Percentiles rank a stretch among this genome's conserved stretches.
Evolutionary conservation across 2,888 invertebrate species (phyloP).

Genomic region (Melieria crassipennis): DNA sequence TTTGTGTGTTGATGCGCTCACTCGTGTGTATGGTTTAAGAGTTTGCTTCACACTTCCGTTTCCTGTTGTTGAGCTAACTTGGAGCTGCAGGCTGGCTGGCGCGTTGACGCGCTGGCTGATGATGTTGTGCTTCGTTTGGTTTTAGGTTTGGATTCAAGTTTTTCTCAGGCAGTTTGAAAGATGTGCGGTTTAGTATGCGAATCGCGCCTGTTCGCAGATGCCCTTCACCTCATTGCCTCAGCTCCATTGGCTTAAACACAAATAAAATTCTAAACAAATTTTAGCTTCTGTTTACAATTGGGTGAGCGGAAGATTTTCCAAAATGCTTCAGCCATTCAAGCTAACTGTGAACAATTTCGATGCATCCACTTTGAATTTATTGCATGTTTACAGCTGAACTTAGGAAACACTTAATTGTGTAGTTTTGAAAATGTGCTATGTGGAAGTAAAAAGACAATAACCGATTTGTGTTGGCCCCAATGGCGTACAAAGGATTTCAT

Average conservation of each 20-base stretch:
- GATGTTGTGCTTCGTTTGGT: neutral
- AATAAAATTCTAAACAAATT: conserved; percentile 10
- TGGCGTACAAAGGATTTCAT: too few species aligned
- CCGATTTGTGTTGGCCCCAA: too few species aligned
- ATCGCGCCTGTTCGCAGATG: too few species aligned
- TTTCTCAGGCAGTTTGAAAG: neutral
- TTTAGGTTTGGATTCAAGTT: neutral
- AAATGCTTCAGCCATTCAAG: too few species aligned
- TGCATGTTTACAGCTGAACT: too few species aligned
- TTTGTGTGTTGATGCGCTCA: neutral
- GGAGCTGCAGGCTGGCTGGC: neutral
- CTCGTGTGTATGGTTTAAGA: conserved; percentile 37
- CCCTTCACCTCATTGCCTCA: neutral
- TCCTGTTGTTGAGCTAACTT: conserved; percentile 25
- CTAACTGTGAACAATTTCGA: too few species aligned
- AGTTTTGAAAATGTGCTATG: too few species aligned
- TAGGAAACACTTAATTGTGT: too few species aligned
- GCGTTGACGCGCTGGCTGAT: neutral
- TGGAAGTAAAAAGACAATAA: too few species aligned
- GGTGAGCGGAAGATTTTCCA: neutral
- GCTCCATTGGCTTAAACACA: neutral
- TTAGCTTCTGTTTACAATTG: neutral
- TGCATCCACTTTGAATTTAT: too few species aligned
- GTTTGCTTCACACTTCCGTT: conserved; percentile 48
- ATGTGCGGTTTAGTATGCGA: neutral